Evolutionary conservation across 2,888 invertebrate genomes (phyloP).

Genomic region (Lithophane leautieri): DNA sequence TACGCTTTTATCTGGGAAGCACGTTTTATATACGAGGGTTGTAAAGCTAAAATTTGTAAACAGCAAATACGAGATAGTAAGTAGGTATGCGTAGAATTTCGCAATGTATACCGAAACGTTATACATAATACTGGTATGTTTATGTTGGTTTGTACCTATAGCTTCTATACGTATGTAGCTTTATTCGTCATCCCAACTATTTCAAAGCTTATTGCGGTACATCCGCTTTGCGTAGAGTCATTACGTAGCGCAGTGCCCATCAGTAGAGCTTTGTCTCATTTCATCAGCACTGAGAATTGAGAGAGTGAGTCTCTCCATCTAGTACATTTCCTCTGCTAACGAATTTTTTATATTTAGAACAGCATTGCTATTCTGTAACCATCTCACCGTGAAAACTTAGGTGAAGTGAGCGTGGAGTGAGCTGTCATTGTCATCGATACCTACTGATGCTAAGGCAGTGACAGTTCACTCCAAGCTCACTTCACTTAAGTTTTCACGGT

Average conservation of each 20-base stretch:
- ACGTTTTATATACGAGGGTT: conserved; percentile 64
- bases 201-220: conserved; percentile 26
- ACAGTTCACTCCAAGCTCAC: no score
- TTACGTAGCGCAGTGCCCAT: conserved; percentile 6
- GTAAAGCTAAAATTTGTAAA: conserved; percentile 38
- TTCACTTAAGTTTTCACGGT: no score
- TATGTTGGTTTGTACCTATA: background rate
- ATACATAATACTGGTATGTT: conserved; percentile 3
- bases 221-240: conserved; percentile 26
- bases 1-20: conserved; percentile 75
- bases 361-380: no score
- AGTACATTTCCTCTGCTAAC: background rate
- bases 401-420: no score
- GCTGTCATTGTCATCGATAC: no score
- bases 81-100: conserved; percentile 12
- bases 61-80: conserved; percentile 22
- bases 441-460: no score
- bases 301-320: background rate
- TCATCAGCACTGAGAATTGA: conserved; percentile 9
- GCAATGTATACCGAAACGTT: background rate
- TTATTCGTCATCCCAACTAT: conserved; percentile 37
- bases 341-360: background rate
- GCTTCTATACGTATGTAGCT: background rate
- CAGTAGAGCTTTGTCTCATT: conserved; percentile 9
- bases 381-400: no score